Evolutionary conservation across 2,888 invertebrate species (phyloP).

Genomic region (Atrina japonica): DNA sequence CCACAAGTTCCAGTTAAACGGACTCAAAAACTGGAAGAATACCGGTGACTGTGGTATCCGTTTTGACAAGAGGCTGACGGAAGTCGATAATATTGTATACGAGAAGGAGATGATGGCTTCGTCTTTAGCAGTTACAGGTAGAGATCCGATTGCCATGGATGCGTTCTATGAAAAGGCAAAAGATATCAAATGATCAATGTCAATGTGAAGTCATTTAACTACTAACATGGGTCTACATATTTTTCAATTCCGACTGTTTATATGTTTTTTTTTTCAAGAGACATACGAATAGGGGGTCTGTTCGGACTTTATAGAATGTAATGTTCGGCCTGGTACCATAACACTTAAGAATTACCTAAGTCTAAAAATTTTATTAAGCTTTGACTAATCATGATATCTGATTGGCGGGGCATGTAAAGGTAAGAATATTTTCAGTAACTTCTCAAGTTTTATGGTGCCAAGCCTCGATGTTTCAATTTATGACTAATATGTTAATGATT

Average conservation of each 20-base stretch:
- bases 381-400: too few relatives aligned
- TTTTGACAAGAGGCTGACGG: constrained; percentile 65
- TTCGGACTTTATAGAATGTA: too few relatives aligned
- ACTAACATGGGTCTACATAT: background rate
- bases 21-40: constrained; percentile 64
- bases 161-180: constrained; percentile 59
- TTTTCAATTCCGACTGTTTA: background rate
- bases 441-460: too few relatives aligned
- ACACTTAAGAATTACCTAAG: too few relatives aligned
- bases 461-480: too few relatives aligned
- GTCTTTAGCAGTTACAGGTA: constrained; percentile 69
- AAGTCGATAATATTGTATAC: constrained; percentile 69
- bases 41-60: constrained; percentile 61
- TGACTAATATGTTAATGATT: too few relatives aligned
- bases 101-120: constrained; percentile 71
- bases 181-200: background rate
- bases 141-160: constrained; percentile 69
- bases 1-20: constrained; percentile 65
- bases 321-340: too few relatives aligned
- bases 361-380: too few relatives aligned
- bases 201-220: background rate
- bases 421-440: too few relatives aligned
- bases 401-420: too few relatives aligned
- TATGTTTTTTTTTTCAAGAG: too few relatives aligned
- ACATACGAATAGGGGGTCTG: too few relatives aligned